Percentiles rank a stretch among this genome's conserved stretches.
phyloP scores from a whole-genome alignment of 2,888 invertebrate species.

The Lasioglossum villosulum region DNA sequence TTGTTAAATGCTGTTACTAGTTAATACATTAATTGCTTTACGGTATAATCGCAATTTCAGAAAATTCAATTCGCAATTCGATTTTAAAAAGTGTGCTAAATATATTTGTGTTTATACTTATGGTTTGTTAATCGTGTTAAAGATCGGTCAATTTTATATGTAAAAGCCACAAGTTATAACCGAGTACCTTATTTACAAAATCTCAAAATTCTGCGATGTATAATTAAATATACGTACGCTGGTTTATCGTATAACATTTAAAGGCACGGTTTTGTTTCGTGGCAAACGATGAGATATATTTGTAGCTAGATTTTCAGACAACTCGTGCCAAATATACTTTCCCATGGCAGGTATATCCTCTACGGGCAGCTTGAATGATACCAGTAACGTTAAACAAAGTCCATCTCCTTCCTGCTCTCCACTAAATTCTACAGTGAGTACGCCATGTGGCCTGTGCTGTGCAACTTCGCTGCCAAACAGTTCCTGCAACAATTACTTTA shows the following conservation, averaged over 20 bases:
- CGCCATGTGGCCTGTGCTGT: slow-evolving; percentile 92
- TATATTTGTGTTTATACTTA: neutral
- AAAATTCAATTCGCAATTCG: neutral
- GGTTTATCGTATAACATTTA: slow-evolving; percentile 92
- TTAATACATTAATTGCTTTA: slow-evolving; percentile 24
- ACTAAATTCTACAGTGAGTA: slow-evolving; percentile 91
- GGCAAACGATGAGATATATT: slow-evolving; percentile 89
- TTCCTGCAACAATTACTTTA: slow-evolving; percentile 85
- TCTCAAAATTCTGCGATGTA: slow-evolving; percentile 19
- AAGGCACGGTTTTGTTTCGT: slow-evolving; percentile 91
- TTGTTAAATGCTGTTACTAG: slow-evolving; percentile 30
- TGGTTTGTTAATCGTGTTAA: slow-evolving; percentile 5
- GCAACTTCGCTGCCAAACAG: slow-evolving; percentile 95
- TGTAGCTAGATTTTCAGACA: slow-evolving; percentile 89
- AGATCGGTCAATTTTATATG: neutral
- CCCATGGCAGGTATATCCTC: slow-evolving; percentile 95
- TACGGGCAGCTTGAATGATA: slow-evolving; percentile 93
- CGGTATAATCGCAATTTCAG: neutral
- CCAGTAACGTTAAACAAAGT: slow-evolving; percentile 92
- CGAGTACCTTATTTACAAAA: slow-evolving; percentile 3
- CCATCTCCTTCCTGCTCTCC: slow-evolving; percentile 89
- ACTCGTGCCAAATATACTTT: slow-evolving; percentile 95
- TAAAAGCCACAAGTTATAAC: slow-evolving; percentile 13
- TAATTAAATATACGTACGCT: slow-evolving; percentile 6
- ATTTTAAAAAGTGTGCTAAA: neutral